Evolutionary conservation across 1,140 invertebrate species (phyloP), one percentile per base, ranked within the genome.

Genomic region (Drosophila bifasciata): DNA sequence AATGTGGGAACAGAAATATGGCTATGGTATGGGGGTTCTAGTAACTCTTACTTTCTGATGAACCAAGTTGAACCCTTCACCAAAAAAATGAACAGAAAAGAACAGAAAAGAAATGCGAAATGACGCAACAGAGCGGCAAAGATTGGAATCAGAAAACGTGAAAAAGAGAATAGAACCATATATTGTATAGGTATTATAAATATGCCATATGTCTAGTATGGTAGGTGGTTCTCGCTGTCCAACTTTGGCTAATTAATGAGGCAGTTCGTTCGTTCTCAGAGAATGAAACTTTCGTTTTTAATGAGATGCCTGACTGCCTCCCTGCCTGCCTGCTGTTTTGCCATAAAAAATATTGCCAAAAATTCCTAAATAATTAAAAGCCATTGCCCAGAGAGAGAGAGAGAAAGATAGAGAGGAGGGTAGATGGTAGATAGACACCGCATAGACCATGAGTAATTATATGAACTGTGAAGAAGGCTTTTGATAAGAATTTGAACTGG

Each of bases 401-500:
- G 45, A 44, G n/a, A 28, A 28, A 67, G 16, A 40, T 9, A 28
- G 40, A 46, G 68, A 48, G 48, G 21, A 23, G 6, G 23, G 23
- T 25, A 25, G 23, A 5, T 48, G 28, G 41, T 13, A 32, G 23
- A 25, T 25, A 25, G 25, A 9, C 25, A 28, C 25, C 25, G 25
- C 25, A 9, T 3, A 23, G 61, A 72, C 73, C 58, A 64, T 88
- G 81, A 85, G 81, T 85, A 85, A 85, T 85, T 85, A 85, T 86
- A 77, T 80, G 62, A 56, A 46, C 71, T 63, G 80, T 61, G 80
- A 85, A 85, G 80, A 85, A 81, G 66, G 55, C 81, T 88, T 85
- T 88, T 85, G 81, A 85, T 85, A 85, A 85, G 83, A 85, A 81
- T 55, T 86, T 71, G 81, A 85, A 85, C 81, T 86, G 81, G 80